Base-by-base conservation (phyloP, 2,797 vertebrate species). In the Kryptopterus vitreolus region DNA sequence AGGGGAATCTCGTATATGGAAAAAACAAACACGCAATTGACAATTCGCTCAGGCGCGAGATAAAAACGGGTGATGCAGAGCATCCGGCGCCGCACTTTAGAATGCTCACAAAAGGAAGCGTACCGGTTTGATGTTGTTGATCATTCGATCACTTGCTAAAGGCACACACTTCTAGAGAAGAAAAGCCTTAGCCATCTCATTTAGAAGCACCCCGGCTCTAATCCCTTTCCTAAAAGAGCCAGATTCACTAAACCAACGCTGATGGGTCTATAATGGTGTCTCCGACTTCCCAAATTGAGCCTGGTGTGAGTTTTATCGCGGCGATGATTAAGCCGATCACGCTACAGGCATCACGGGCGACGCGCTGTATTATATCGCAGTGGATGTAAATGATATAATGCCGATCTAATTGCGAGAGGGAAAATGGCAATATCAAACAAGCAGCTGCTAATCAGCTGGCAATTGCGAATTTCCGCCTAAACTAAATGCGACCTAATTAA, bases 401-500 rank as follows among this genome's bases (percentile, higher is more conserved):
- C 62, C 24, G 33, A 59, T 58, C 33, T 86, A 82, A 80, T 85
- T 83, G 79, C 76, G 71, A 80, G 29, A 57, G 72, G 35, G 73
- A 31, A 65, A 82, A 83, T 78, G 69, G 61, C 59, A 33, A 55
- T 81, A 78, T 80, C 71, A 76, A 70, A 55, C 53, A 55, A 77
- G 65, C 57, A 35, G 61, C 62, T 48, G 61, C 78, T 84, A 82
- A 82, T 86, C 78, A 69, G 78, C 77, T 55, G 24, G 77, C 76
- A 79, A 81, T 85, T 77, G 69, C 71, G 77, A 65, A 85, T 85
- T 83, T 77, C 62, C 82, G 38, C 16, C 35, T 50, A 78, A 84
- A 85, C 81, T 81, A 84, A 85, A 82, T 48, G 69, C 85, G 78
- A 66, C 71, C 77, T 81, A 83, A 84, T 86, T 83, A 85, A 79